Conservation (phyloP, 2,113 vertebrate species). For the Sebastes schlegelii region DNA sequence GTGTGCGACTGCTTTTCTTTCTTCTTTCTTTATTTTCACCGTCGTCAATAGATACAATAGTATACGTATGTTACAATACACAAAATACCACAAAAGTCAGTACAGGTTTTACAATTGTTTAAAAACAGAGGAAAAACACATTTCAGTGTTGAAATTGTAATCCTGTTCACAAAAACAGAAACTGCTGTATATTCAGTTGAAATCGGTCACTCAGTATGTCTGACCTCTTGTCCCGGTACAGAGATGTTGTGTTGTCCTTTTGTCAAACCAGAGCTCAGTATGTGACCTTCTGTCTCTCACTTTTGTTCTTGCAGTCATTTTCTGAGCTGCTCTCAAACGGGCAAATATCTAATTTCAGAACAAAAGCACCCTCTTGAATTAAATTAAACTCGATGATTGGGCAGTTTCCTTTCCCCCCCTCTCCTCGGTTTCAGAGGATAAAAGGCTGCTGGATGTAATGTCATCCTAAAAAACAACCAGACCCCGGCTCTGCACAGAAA, state of each 20-base stretch:
- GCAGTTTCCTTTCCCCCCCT: background rate
- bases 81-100: no score
- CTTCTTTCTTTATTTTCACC: no score
- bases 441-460: conserved; percentile 6
- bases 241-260: background rate
- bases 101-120: no score
- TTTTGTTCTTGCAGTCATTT: background rate
- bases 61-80: background rate
- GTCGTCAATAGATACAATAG: no score
- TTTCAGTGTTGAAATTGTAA: no score
- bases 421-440: background rate
- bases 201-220: background rate
- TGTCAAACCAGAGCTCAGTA: background rate
- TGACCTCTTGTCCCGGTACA: background rate
- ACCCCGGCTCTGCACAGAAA: background rate
- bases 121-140: no score
- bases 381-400: conserved; percentile 4
- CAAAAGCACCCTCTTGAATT: background rate
- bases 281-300: background rate
- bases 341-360: background rate
- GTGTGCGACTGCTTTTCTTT: no score
- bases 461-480: background rate
- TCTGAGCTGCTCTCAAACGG: background rate
- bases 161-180: background rate
- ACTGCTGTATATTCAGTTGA: background rate